A percentile compares a stretch with the other conserved stretches of the same genome.
These are phyloP conservation scores for Sphyrna mokarran DNA, from an alignment of 2,113 vertebrate species.

Conservation along the genomic window DNA sequence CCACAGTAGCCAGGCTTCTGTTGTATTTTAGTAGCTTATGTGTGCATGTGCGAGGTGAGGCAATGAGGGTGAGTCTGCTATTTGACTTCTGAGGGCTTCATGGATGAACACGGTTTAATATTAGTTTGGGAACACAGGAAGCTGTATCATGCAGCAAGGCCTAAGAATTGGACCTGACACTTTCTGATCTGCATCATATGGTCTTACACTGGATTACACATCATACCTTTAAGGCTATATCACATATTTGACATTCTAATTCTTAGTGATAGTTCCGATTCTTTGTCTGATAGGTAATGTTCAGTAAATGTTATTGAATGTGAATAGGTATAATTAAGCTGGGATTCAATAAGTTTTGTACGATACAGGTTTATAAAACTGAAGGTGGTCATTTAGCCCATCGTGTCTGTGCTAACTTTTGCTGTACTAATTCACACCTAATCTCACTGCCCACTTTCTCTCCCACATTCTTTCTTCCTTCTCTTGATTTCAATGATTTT, in stretches of 20 bases:
- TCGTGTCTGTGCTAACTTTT: background rate
- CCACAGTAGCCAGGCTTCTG: background rate
- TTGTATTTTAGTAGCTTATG: background rate
- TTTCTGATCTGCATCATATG: background rate
- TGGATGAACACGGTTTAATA: background rate
- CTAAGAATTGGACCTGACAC: background rate
- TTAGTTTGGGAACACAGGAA: background rate
- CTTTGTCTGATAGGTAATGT: background rate
- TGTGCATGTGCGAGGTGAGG: background rate
- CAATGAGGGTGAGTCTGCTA: background rate
- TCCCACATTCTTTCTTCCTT: background rate
- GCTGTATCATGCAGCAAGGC: background rate
- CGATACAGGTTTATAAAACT: background rate
- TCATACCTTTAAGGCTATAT: background rate
- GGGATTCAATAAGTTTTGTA: background rate
- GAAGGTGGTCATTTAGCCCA: background rate
- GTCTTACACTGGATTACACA: background rate
- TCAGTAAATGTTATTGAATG: background rate
- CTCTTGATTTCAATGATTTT: too few species aligned
- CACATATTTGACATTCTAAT: background rate
- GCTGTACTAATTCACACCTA: background rate
- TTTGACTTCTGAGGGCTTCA: background rate
- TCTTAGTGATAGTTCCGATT: background rate
- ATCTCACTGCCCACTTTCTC: background rate
- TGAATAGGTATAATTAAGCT: background rate